Conservation (phyloP, 2,797 vertebrate species). For the Pseudomugil tenellus region DNA sequence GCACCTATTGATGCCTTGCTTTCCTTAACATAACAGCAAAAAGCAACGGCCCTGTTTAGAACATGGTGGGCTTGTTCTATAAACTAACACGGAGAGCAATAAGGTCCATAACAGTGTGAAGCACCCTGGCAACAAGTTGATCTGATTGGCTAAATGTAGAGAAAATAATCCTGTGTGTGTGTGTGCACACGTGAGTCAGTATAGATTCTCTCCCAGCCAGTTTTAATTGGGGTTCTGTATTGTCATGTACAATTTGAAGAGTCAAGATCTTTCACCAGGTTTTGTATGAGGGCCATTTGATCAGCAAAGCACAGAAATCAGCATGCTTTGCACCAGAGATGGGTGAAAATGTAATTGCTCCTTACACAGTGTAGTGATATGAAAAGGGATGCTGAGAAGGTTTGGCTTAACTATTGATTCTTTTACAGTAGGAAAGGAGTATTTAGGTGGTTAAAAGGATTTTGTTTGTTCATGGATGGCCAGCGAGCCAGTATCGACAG, state of each 20-base stretch:
- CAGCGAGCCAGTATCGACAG: slow-evolving; percentile 35
- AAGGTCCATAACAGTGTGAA: slow-evolving; percentile 42
- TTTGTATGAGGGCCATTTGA: slow-evolving; percentile 33
- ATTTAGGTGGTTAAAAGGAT: slow-evolving; percentile 49
- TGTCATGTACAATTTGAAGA: slow-evolving; percentile 38
- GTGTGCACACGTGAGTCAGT: slow-evolving; percentile 20
- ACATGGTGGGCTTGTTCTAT: slow-evolving; percentile 37
- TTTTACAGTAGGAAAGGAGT: slow-evolving; percentile 41
- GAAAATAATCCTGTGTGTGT: slow-evolving; percentile 38
- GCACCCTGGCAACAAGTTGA: slow-evolving; percentile 31
- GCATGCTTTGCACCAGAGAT: slow-evolving; percentile 25
- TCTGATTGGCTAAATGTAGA: slow-evolving; percentile 51
- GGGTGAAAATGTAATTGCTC: slow-evolving; percentile 39
- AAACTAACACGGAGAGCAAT: slow-evolving; percentile 44
- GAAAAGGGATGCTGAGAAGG: slow-evolving; percentile 26
- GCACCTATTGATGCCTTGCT: slow-evolving; percentile 27
- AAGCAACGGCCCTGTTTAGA: slow-evolving; percentile 24
- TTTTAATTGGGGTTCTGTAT: slow-evolving; percentile 62
- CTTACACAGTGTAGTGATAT: slow-evolving; percentile 30
- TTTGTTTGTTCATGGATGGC: slow-evolving; percentile 46
- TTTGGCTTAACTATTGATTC: slow-evolving; percentile 61
- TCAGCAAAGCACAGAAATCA: slow-evolving; percentile 48
- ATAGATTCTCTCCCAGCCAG: slow-evolving; percentile 49
- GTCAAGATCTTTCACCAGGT: slow-evolving; percentile 40
- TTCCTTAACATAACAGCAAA: slow-evolving; percentile 33